These are phyloP conservation scores for Microcaecilia unicolor DNA, from an alignment of 2,797 vertebrate genomes.

Conservation along the genomic window DNA sequence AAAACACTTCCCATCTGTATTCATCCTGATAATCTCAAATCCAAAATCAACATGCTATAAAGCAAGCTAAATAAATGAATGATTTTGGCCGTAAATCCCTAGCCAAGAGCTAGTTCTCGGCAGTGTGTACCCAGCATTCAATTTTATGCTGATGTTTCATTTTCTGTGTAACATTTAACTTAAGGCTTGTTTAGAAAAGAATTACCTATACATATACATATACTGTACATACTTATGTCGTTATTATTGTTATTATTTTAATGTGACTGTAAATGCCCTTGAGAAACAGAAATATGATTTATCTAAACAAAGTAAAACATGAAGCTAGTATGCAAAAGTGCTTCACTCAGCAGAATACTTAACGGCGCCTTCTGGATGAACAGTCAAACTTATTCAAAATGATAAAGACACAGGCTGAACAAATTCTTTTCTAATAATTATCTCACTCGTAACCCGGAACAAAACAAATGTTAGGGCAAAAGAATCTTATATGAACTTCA, in stretches of 20 bases:
- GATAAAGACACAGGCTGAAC: no score
- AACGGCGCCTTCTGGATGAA: no score
- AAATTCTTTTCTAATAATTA: no score
- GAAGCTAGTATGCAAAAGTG: not conserved
- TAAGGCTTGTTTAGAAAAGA: slow-evolving; percentile 43
- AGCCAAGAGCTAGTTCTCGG: slow-evolving; percentile 44
- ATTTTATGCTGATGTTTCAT: slow-evolving; percentile 50
- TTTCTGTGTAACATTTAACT: slow-evolving; percentile 38
- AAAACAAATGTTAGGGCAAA: no score
- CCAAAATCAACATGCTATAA: slow-evolving; percentile 58
- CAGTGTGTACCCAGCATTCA: slow-evolving; percentile 26
- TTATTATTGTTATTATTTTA: no score
- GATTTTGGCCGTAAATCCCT: slow-evolving; percentile 37
- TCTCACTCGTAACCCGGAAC: no score
- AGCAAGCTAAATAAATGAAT: slow-evolving; percentile 58
- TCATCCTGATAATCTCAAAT: slow-evolving; percentile 54
- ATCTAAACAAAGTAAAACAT: not conserved
- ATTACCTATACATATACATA: slow-evolving; percentile 16
- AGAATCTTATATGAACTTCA: no score
- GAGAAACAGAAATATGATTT: not conserved
- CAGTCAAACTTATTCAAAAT: no score
- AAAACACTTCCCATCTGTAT: slow-evolving; percentile 62
- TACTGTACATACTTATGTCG: no score
- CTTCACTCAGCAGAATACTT: not conserved
- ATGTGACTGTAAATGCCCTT: no score